A percentile compares a stretch with the other conserved stretches of the same genome.
These are phyloP conservation scores for Fabriciana adippe DNA, from an alignment of 2,888 invertebrate species.

Conservation along the genomic window DNA sequence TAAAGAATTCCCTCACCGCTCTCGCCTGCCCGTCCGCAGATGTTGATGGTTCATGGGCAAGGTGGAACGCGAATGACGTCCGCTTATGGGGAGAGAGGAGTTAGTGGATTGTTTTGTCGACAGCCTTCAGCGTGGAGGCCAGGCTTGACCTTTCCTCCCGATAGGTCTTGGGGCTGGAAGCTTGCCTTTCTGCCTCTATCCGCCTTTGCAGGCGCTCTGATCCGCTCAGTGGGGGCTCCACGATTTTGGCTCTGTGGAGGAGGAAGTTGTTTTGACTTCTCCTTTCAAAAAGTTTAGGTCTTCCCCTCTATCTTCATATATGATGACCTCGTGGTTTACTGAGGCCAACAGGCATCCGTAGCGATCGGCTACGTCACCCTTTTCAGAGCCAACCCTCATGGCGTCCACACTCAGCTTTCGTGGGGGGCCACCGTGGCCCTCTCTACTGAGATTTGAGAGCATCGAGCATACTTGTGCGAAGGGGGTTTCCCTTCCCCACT, in stretches of 20 bases:
- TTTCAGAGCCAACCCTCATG: conserved; percentile 13
- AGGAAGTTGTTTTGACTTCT: not conserved
- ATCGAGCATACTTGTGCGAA: not conserved
- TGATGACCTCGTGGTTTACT: conserved; percentile 20
- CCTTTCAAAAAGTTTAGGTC: conserved; percentile 20
- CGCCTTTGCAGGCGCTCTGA: not conserved
- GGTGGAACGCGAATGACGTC: too few species aligned
- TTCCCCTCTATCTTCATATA: conserved; percentile 28
- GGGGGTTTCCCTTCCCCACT: not conserved
- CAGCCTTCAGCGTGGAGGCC: too few species aligned
- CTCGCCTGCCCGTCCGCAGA: too few species aligned
- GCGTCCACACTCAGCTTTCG: conserved; percentile 20
- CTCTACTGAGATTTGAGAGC: not conserved
- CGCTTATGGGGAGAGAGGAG: too few species aligned
- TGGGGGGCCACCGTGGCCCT: not conserved
- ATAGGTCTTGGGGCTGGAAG: too few species aligned
- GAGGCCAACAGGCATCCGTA: conserved; percentile 21
- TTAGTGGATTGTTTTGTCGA: too few species aligned
- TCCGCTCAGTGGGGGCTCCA: not conserved
- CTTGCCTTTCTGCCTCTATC: too few species aligned
- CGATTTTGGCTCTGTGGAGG: not conserved
- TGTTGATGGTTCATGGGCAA: too few species aligned
- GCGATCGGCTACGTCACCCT: conserved; percentile 11
- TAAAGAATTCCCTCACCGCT: too few species aligned
- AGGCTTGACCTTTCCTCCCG: too few species aligned